A percentile compares a stretch with the other conserved stretches of the same genome.
Evolutionary conservation across 2,113 vertebrate species (phyloP).

Genomic region (Odobenus rosmarus): DNA sequence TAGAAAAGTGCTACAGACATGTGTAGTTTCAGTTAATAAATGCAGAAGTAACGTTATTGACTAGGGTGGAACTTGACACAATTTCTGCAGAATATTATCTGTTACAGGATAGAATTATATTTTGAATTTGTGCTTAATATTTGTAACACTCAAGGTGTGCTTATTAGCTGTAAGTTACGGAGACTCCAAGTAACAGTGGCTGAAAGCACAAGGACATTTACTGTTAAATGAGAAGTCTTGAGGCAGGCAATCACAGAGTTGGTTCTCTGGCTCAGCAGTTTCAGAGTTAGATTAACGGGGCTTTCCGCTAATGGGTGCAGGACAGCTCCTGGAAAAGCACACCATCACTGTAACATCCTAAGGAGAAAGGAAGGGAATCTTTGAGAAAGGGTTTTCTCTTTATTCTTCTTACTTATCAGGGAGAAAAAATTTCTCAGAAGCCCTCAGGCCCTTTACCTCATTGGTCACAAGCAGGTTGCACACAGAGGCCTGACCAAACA

Average conservation of each 20-base stretch:
- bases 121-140: slow-evolving; percentile 17
- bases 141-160: background rate
- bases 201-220: background rate
- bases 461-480: background rate
- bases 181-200: background rate
- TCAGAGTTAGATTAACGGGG: background rate
- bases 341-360: background rate
- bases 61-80: background rate
- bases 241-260: background rate
- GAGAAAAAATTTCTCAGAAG: background rate
- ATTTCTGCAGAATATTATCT: background rate
- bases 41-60: background rate
- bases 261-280: background rate
- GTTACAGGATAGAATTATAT: background rate
- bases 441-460: background rate
- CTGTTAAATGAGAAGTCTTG: background rate
- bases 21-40: background rate
- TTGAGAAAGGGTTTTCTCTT: background rate
- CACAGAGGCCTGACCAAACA: background rate
- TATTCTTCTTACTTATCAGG: background rate
- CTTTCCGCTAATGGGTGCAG: background rate
- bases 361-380: background rate
- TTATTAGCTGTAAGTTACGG: background rate
- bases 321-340: background rate
- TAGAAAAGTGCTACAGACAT: background rate